Conservation (phyloP, 2,113 vertebrate genomes). For the Eulacestoma nigropectus region DNA sequence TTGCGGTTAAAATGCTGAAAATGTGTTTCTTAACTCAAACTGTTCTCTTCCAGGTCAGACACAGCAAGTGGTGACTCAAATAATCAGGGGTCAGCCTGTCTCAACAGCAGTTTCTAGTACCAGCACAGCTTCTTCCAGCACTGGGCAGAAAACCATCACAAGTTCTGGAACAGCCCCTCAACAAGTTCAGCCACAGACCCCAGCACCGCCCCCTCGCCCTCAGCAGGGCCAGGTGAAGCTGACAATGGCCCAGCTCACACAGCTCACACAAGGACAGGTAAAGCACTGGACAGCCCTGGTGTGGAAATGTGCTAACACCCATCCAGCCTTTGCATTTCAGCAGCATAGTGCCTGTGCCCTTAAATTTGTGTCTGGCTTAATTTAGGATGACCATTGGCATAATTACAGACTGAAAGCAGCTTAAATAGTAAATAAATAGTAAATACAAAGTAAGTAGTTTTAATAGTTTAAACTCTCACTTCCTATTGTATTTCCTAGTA, state of each 20-base stretch:
- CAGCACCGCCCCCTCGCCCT: constrained; percentile 73
- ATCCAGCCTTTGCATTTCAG: neutral
- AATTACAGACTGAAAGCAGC: neutral
- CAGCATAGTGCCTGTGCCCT: neutral
- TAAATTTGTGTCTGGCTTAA: neutral
- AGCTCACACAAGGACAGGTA: constrained; percentile 95
- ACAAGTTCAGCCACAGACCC: constrained; percentile 52
- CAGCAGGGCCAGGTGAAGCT: constrained; percentile 98
- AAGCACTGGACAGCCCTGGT: neutral
- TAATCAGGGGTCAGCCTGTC: constrained; percentile 81
- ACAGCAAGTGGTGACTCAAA: constrained; percentile 83
- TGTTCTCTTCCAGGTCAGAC: constrained; percentile 75
- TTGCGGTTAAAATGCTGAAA: neutral
- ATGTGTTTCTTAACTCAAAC: neutral
- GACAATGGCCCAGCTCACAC: constrained; percentile 95
- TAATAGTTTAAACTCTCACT: neutral
- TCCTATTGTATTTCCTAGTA: neutral
- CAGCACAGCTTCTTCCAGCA: constrained; percentile 60
- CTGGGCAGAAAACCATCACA: constrained; percentile 71
- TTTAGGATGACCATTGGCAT: neutral
- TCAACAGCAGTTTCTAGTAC: constrained; percentile 76
- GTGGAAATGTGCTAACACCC: neutral
- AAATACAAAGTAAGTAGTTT: neutral
- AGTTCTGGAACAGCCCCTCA: constrained; percentile 61
- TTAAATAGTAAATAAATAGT: neutral